phyloP scores from a whole-genome alignment of 2,888 invertebrate species.

The Phasia obesa region DNA sequence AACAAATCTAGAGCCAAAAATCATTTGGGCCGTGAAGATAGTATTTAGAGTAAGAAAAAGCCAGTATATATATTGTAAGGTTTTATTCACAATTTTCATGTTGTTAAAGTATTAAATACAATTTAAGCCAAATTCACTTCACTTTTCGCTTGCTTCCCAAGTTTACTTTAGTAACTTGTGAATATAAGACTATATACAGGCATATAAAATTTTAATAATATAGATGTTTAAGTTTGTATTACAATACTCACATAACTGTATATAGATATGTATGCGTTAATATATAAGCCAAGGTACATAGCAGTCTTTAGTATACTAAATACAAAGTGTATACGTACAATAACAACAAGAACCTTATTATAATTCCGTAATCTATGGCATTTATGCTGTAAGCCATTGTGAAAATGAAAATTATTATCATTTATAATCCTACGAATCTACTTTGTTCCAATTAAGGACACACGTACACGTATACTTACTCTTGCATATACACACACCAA shows the following conservation, averaged over 20 bases:
- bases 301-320: not conserved
- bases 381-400: conserved; percentile 71
- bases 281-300: not conserved
- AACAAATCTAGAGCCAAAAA: no score
- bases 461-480: conserved; percentile 38
- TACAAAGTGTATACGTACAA: conserved; percentile 6
- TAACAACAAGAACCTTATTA: conserved; percentile 67
- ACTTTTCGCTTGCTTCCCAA: not conserved
- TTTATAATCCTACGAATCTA: conserved; percentile 73
- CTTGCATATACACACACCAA: not conserved
- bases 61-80: not conserved
- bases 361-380: conserved; percentile 72
- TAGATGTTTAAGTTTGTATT: not conserved
- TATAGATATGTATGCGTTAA: not conserved
- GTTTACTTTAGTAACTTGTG: conserved; percentile 2
- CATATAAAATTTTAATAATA: conserved; percentile 31
- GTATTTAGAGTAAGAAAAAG: no score
- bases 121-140: conserved; percentile 43
- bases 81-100: conserved; percentile 28
- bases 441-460: conserved; percentile 73
- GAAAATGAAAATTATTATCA: conserved; percentile 73
- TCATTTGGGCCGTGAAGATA: not conserved
- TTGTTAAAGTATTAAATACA: conserved; percentile 57
- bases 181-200: conserved; percentile 1
- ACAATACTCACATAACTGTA: not conserved